These are phyloP conservation scores for Hippoglossus hippoglossus DNA, from an alignment of 2,797 vertebrate genomes.

Conservation along the genomic window DNA sequence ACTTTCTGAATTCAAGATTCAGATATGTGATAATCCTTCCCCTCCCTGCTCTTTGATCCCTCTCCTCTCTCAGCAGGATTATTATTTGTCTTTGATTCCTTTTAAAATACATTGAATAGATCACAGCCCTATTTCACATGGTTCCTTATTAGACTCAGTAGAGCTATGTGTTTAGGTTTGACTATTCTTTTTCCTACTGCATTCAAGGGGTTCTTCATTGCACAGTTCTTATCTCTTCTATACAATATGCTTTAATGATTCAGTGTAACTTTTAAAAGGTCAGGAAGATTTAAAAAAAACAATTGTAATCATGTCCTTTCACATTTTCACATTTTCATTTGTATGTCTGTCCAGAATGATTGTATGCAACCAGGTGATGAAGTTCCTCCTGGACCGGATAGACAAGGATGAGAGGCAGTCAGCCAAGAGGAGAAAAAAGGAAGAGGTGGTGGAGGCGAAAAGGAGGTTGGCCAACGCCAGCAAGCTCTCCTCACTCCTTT, in stretches of 20 bases:
- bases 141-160: constrained; percentile 36
- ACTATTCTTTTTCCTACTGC: neutral
- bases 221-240: neutral
- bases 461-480: constrained; percentile 92
- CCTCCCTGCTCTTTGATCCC: constrained; percentile 37
- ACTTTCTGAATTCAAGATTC: constrained; percentile 47
- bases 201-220: neutral
- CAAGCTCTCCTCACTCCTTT: constrained; percentile 94
- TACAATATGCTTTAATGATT: neutral
- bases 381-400: constrained; percentile 97
- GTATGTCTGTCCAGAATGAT: constrained; percentile 89
- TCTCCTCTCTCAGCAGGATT: constrained; percentile 37
- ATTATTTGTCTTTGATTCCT: constrained; percentile 30
- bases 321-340: neutral
- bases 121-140: constrained; percentile 23
- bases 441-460: constrained; percentile 96
- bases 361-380: constrained; percentile 99
- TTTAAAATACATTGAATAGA: constrained; percentile 18
- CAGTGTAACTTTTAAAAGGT: constrained; percentile 2
- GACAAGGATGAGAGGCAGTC: constrained; percentile 96
- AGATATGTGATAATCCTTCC: constrained; percentile 48
- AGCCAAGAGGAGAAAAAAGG: constrained; percentile 92
- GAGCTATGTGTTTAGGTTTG: constrained; percentile 2
- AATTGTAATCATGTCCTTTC: neutral
- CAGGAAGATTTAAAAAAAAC: neutral